Evolutionary conservation across 2,113 vertebrate genomes (phyloP).

Genomic region (Dicentrarchus labrax): DNA sequence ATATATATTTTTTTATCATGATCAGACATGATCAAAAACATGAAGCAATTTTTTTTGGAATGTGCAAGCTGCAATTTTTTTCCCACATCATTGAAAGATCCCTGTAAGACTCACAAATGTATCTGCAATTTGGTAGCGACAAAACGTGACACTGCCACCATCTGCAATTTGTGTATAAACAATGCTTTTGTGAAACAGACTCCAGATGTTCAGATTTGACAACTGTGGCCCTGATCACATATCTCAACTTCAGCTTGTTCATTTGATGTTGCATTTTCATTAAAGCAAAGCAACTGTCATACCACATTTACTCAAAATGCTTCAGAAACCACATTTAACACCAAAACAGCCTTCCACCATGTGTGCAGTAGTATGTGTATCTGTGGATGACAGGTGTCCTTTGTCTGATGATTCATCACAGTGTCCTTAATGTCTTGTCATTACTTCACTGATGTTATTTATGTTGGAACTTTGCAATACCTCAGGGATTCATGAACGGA

Average conservation of each 20-base stretch:
- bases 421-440: constrained; percentile 24
- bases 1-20: too few species aligned
- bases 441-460: constrained; percentile 32
- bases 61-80: too few species aligned
- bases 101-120: not conserved
- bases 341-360: constrained; percentile 13
- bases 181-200: constrained; percentile 15
- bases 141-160: not conserved
- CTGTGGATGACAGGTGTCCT: constrained; percentile 36
- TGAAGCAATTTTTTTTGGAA: too few species aligned
- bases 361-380: constrained; percentile 20
- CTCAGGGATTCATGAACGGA: constrained; percentile 35
- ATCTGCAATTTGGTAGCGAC: not conserved
- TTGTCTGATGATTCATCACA: constrained; percentile 40
- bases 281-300: constrained; percentile 13
- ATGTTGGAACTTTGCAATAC: constrained; percentile 24
- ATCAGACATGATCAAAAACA: too few species aligned
- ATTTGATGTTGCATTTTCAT: constrained; percentile 43
- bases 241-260: constrained; percentile 20
- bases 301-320: constrained; percentile 26
- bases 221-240: constrained; percentile 31
- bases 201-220: constrained; percentile 54
- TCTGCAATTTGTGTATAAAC: constrained; percentile 29
- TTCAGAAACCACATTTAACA: constrained; percentile 24
- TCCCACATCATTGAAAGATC: too few species aligned